Conservation (phyloP, 1,140 invertebrate species). For the Nephila pilipes region DNA sequence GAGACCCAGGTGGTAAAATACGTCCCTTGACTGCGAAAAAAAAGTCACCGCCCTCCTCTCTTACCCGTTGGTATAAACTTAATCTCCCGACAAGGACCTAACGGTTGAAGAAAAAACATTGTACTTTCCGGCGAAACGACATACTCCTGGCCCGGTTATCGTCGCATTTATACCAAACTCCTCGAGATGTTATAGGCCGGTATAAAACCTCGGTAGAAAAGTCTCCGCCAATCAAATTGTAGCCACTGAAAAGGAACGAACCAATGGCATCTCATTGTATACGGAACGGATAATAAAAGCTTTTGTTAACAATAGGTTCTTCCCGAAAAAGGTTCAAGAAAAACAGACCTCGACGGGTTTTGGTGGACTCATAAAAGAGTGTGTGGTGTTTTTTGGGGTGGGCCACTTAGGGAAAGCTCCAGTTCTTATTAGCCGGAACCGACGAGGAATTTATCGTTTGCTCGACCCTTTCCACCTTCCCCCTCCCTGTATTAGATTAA, state of each 20-base stretch:
- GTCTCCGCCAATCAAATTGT: constrained; percentile 63
- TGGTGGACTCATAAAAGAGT: constrained; percentile 46
- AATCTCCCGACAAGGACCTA: constrained; percentile 48
- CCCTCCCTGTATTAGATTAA: constrained; percentile 44
- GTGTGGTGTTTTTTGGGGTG: constrained; percentile 58
- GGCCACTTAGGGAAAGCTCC: constrained; percentile 50
- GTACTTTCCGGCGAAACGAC: neutral
- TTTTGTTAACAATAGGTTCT: constrained; percentile 41
- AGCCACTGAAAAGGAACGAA: constrained; percentile 44
- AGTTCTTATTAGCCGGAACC: constrained; percentile 56
- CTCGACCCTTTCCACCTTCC: neutral
- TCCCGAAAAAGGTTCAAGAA: constrained; percentile 39
- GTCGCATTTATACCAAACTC: constrained; percentile 53
- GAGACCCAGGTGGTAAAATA: constrained; percentile 42
- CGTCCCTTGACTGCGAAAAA: neutral
- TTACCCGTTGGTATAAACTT: neutral
- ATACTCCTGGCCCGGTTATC: constrained; percentile 45
- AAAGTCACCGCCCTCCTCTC: neutral
- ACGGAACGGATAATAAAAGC: constrained; percentile 27
- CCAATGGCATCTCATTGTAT: constrained; percentile 55
- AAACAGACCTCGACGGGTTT: constrained; percentile 37
- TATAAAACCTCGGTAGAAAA: constrained; percentile 36
- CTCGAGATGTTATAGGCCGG: constrained; percentile 43
- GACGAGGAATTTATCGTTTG: constrained; percentile 65
- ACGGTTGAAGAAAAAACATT: neutral